Base-by-base conservation (phyloP, 2,888 invertebrate species). In the Drosophila flavopinicola region DNA sequence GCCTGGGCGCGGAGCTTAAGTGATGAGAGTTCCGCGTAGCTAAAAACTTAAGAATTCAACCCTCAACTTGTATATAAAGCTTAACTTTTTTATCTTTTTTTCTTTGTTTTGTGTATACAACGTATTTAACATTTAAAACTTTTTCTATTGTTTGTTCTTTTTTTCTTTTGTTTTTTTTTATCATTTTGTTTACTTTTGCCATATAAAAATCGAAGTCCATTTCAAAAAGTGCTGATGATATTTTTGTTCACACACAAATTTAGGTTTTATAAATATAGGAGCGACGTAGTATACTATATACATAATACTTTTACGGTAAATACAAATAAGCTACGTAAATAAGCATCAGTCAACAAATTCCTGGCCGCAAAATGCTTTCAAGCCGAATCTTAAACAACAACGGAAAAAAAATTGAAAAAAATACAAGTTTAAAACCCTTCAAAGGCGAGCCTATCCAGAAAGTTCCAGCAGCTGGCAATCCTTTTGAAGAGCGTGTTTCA, bases 131-230 rank as follows among this genome's bases (percentile, higher is more conserved):
- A 63, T 64, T 63, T 56, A 29, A n/a, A n/a, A 66, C 44, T 64
- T 67, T 67, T 57, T 60, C 41, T 45, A 48, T 66, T 29, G 15
- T 44, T 68, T 49, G 25, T 10, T 38, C 39, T 60, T 35, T 54
- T 38, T 44, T 42, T 64, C 37, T 57, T 45, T 42, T 52, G 59
- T 60, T 49, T 30, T 51, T 72, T 56, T 65, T 39, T 30, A 32
- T 25, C 3, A 13, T 70, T 68, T 70, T 54, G 11, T 71, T 65
- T 66, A 52, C 59, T 52, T 68, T 71, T 75, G 75, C 71, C 75
- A 75, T 71, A 58, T 63, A 90, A 91, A 91, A 91, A 91, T 91
- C 91, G 91, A 91, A 91, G 91, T 91, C 91, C 91, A 90, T 91
- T 90, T 89, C 83, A 79, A 87, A 84, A 88, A 89, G 87, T 85